Evolutionary conservation across 2,113 vertebrate species (phyloP).

Genomic region (Ardeotis arabs): DNA sequence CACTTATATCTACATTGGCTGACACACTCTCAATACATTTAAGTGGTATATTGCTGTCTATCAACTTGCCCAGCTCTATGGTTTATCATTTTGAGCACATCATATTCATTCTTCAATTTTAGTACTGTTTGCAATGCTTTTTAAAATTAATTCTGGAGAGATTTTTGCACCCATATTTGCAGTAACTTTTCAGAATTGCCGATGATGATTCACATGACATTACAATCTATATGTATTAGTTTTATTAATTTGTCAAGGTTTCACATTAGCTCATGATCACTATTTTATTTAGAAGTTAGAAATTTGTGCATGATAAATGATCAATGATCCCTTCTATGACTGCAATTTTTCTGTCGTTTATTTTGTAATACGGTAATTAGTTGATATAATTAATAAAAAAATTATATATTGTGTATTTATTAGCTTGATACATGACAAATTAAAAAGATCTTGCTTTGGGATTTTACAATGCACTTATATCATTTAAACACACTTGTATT

Average conservation of each 20-base stretch:
- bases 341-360: slow-evolving; percentile 26
- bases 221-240: slow-evolving; percentile 44
- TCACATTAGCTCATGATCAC: neutral
- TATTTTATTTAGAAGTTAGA: slow-evolving; percentile 42
- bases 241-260: slow-evolving; percentile 52
- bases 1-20: slow-evolving; percentile 8
- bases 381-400: slow-evolving; percentile 27
- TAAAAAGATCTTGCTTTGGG: neutral
- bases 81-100: slow-evolving; percentile 36
- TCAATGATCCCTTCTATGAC: neutral
- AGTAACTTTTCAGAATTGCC: slow-evolving; percentile 54
- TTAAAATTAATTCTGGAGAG: slow-evolving; percentile 51
- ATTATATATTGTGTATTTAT: neutral
- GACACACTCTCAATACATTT: neutral
- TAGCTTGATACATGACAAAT: slow-evolving; percentile 4
- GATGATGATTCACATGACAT: neutral
- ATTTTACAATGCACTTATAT: neutral
- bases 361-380: slow-evolving; percentile 50
- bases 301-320: slow-evolving; percentile 33
- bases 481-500: neutral
- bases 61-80: neutral
- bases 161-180: slow-evolving; percentile 38
- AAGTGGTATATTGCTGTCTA: neutral
- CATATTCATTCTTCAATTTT: slow-evolving; percentile 18
- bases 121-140: neutral